Evolutionary conservation across 92 coral and sea anemone species (phyloP).

Genomic region (Meandrina meandrites): DNA sequence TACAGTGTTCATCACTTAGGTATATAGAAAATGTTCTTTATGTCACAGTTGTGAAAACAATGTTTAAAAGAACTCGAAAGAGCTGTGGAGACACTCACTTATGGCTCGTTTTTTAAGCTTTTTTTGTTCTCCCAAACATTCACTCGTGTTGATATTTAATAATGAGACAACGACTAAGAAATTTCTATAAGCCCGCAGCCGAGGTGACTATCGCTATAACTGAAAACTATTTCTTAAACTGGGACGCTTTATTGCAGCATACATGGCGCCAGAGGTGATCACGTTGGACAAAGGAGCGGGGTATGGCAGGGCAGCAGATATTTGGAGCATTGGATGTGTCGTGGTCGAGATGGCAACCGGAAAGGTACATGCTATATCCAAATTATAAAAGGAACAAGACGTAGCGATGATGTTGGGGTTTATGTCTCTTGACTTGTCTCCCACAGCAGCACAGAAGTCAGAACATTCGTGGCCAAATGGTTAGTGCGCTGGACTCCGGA

Average conservation of each 20-base stretch:
- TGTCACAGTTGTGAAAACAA: neutral
- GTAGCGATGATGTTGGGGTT: too few species aligned
- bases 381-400: neutral
- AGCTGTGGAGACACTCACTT: neutral
- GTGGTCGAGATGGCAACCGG: conserved; percentile 99
- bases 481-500: too few species aligned
- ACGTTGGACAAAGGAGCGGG: conserved; percentile 99
- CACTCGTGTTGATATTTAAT: neutral
- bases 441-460: too few species aligned
- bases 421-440: too few species aligned
- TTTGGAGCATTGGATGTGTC: conserved; percentile 98
- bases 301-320: conserved; percentile 96
- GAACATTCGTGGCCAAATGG: too few species aligned
- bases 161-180: too few species aligned
- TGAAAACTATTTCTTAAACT: too few species aligned
- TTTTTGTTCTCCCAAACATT: too few species aligned
- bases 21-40: neutral
- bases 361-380: conserved; percentile 66
- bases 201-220: too few species aligned
- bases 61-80: neutral
- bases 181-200: too few species aligned
- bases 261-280: conserved; percentile 99
- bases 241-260: conserved; percentile 53
- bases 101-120: neutral
- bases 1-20: too few species aligned